These are phyloP conservation scores for Tricholauxania praeusta DNA, from an alignment of 2,888 invertebrate species.

Conservation along the genomic window DNA sequence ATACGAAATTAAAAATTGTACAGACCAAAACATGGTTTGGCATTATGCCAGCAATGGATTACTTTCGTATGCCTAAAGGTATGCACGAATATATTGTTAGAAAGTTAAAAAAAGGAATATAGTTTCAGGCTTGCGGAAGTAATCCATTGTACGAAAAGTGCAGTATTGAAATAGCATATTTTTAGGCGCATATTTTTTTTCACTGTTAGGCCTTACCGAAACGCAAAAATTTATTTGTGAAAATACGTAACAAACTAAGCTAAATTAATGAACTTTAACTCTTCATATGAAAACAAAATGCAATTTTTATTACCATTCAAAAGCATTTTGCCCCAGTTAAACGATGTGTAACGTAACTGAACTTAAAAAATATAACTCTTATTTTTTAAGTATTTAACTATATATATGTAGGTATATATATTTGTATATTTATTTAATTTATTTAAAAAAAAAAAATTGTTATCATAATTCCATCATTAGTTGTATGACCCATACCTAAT, in stretches of 20 bases:
- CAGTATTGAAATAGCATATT: too few relatives aligned
- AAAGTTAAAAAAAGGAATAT: too few relatives aligned
- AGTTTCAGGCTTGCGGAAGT: too few relatives aligned
- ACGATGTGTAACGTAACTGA: background rate
- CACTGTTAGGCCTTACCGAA: too few relatives aligned
- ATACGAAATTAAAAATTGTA: conserved; percentile 2
- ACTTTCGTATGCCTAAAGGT: too few relatives aligned
- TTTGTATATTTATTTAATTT: conserved; percentile 35
- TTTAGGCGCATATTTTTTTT: too few relatives aligned
- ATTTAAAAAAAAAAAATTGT: conserved; percentile 46
- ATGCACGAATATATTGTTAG: too few relatives aligned
- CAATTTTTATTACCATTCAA: conserved; percentile 28
- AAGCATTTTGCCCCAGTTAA: background rate
- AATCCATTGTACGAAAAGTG: too few relatives aligned
- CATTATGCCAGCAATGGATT: too few relatives aligned
- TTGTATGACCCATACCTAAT: conserved; percentile 76
- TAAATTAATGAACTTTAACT: background rate
- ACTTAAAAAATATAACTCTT: conserved; percentile 3
- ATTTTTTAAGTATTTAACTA: background rate
- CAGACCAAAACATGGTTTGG: background rate
- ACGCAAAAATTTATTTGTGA: too few relatives aligned
- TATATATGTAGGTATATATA: conserved; percentile 4
- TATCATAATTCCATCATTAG: conserved; percentile 68
- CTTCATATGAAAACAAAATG: conserved; percentile 10
- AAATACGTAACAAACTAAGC: conserved; percentile 3